Base-by-base conservation (phyloP, 1,140 invertebrate species). In the Choristoneura fumiferana region DNA sequence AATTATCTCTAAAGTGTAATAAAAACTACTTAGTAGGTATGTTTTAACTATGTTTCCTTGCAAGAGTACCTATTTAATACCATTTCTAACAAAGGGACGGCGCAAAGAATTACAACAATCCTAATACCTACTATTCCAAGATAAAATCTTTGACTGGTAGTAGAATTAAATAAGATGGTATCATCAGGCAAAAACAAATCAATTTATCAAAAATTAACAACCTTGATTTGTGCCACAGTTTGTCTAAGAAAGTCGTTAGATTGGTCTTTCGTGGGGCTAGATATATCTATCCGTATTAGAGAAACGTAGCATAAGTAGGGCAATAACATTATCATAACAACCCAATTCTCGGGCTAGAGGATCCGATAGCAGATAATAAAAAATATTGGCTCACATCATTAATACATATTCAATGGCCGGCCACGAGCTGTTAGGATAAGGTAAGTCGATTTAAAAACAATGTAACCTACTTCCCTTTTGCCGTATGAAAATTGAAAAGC, bases 241-340 rank as follows among this genome's bases (percentile, higher is more conserved):
- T 49, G 43, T 49, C 43, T 33, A 17, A 49, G 40, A 33, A 4
- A n/a, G 43, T 29, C 43, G 43, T 29, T n/a, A 29, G 22, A 49
- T 33, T 18, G 43, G 10, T n/a, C 40, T 29, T 29, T 1, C 35
- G 43, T 49, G 43, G n/a, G 10, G 43, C 43, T 49, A 49, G 43
- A n/a, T 33, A 49, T 33, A 29, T 49, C 18, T 49, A 33, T 49
- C 43, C 17, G 43, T 33, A 49, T 49, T 49, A 49, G 52, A 29
- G 33, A 29, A 35, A 8, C 13, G 37, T 13, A 39, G 18, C 12
- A 36, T 56, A 56, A 56, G 54, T 38, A 36, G 35, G 37, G 37
- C 37, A 56, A 56, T 56, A 56, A 56, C 18, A 56, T 56, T 56
- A 56, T 56, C 54, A 56, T 56, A 56, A 56, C 54, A 56, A 56